Conservation (phyloP, 2,113 vertebrate species). For the Syngnathus typhle region DNA sequence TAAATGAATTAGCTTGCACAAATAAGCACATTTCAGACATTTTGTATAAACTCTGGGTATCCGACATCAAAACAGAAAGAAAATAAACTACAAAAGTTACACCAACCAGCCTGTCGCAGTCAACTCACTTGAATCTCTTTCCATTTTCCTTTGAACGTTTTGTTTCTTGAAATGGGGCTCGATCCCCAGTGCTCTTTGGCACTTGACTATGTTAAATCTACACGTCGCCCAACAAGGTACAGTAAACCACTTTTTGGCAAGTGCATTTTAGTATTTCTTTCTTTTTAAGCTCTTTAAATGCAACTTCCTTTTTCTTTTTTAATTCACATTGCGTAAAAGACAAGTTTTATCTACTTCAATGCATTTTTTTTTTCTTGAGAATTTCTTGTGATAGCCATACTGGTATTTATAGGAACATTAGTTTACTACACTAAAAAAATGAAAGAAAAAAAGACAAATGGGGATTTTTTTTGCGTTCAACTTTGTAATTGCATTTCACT, state of each 20-base stretch:
- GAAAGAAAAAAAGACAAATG: conserved; percentile 38
- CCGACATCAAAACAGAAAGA: conserved; percentile 62
- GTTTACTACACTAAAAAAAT: conserved; percentile 56
- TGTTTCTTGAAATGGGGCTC: conserved; percentile 64
- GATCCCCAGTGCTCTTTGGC: conserved; percentile 68
- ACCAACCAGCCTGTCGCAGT: conserved; percentile 67
- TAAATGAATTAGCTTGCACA: conserved; percentile 4
- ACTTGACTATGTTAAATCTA: conserved; percentile 72
- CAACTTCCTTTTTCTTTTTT: neutral
- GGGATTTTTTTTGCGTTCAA: conserved; percentile 38
- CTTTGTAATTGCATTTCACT: conserved; percentile 57
- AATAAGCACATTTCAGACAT: conserved; percentile 52
- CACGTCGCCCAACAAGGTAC: conserved; percentile 71
- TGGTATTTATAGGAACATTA: conserved; percentile 61
- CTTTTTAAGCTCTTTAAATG: conserved; percentile 19
- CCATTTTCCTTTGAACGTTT: conserved; percentile 70
- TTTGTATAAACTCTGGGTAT: conserved; percentile 75
- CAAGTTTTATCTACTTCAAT: conserved; percentile 53
- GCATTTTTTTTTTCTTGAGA: conserved; percentile 41
- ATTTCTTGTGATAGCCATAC: conserved; percentile 44
- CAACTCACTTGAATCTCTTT: conserved; percentile 66
- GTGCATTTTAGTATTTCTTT: conserved; percentile 54
- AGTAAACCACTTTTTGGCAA: conserved; percentile 70
- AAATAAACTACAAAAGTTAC: conserved; percentile 60
- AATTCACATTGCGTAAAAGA: conserved; percentile 50